Percentiles rank a stretch among this genome's conserved stretches.
phyloP scores from a whole-genome alignment of 2,888 invertebrate genomes.

The Agonum fuliginosum region DNA sequence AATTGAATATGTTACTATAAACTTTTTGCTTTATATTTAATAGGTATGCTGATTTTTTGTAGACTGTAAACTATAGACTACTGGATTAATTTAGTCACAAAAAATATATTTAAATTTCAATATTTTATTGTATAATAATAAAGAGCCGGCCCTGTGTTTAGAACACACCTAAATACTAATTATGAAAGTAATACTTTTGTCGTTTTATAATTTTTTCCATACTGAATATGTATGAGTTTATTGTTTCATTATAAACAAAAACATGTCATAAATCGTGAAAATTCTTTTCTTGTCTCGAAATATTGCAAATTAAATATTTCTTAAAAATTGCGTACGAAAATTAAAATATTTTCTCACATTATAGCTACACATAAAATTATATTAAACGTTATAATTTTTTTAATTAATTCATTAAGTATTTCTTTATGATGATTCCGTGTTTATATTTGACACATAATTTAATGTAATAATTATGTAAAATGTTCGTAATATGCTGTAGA shows the following conservation, averaged over 20 bases:
- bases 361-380: not conserved
- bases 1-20: no score
- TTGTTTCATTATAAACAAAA: not conserved
- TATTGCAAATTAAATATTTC: not conserved
- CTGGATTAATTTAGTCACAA: no score
- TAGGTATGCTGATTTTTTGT: no score
- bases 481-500: not conserved
- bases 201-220: constrained; percentile 10
- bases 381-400: not conserved
- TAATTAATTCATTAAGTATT: not conserved
- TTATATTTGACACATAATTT: not conserved
- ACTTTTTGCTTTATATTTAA: no score
- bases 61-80: no score
- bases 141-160: constrained; percentile 1
- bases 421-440: not conserved
- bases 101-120: not conserved
- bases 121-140: not conserved
- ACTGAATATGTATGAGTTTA: constrained; percentile 1
- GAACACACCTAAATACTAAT: not conserved
- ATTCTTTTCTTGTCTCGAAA: not conserved
- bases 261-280: not conserved
- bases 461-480: not conserved
- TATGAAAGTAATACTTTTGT: not conserved
- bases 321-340: not conserved
- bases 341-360: not conserved